Percentiles rank a stretch among this genome's conserved stretches.
phyloP scores from a whole-genome alignment of 2,888 invertebrate species.

The Pollenia amentaria region DNA sequence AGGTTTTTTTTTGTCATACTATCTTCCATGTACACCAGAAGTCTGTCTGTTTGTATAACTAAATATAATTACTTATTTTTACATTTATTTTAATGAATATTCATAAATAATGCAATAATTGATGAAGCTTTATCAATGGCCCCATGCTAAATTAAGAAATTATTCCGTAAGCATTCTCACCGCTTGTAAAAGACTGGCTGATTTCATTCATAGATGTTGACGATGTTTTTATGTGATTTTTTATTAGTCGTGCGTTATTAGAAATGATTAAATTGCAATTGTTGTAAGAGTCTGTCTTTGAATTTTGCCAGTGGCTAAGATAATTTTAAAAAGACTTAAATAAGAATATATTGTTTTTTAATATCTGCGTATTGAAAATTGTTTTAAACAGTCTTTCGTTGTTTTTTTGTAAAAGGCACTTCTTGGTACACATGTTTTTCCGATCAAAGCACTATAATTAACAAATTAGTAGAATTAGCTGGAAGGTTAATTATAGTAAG shows the following conservation, averaged over 20 bases:
- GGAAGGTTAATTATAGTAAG: slow-evolving; percentile 55
- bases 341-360: slow-evolving; percentile 33
- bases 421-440: slow-evolving; percentile 70
- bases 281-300: slow-evolving; percentile 18
- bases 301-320: slow-evolving; percentile 41
- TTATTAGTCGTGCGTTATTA: slow-evolving; percentile 66
- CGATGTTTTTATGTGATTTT: not conserved
- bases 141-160: slow-evolving; percentile 67
- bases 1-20: not conserved
- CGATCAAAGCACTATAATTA: slow-evolving; percentile 69
- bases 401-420: slow-evolving; percentile 53
- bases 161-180: slow-evolving; percentile 32
- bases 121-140: slow-evolving; percentile 52
- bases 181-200: not conserved
- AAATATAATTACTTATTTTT: slow-evolving; percentile 69
- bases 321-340: slow-evolving; percentile 34
- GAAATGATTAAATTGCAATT: slow-evolving; percentile 70
- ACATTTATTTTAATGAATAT: slow-evolving; percentile 69
- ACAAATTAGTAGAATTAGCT: slow-evolving; percentile 71
- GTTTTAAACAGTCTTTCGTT: slow-evolving; percentile 55
- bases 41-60: not conserved
- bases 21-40: not conserved
- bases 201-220: not conserved
- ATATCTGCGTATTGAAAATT: slow-evolving; percentile 51
- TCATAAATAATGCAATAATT: slow-evolving; percentile 63